phyloP scores from a whole-genome alignment of 1,140 invertebrate species.

The Drosophila ohnishii region DNA sequence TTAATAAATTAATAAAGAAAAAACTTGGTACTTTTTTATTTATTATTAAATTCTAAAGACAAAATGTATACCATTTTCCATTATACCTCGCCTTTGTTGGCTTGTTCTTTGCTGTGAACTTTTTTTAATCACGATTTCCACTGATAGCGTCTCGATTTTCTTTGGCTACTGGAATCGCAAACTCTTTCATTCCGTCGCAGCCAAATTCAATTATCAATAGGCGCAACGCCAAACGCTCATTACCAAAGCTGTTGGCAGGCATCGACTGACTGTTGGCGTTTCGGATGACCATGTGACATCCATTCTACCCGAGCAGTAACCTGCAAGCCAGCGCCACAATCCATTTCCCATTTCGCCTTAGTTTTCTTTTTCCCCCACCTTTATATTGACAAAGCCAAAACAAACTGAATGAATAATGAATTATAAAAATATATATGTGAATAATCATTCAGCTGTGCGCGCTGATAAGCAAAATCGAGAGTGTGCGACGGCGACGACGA shows the following conservation, averaged over 20 bases:
- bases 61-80: no score
- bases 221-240: constrained; percentile 20
- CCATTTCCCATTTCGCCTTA: constrained; percentile 8
- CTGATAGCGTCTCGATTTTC: constrained; percentile 9
- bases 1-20: neutral
- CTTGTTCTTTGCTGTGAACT: neutral
- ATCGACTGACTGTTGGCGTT: constrained; percentile 35
- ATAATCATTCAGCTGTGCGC: constrained; percentile 37
- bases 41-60: no score
- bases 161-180: constrained; percentile 2
- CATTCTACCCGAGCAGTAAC: neutral
- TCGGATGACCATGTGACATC: constrained; percentile 60
- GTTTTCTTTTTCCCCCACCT: constrained; percentile 6
- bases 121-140: neutral
- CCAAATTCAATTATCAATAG: constrained; percentile 16
- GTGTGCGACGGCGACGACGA: neutral
- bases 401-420: constrained; percentile 47
- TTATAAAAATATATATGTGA: constrained; percentile 59
- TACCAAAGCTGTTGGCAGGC: constrained; percentile 30
- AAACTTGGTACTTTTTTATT: neutral
- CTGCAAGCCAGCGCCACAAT: neutral
- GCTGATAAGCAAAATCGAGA: constrained; percentile 48
- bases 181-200: neutral
- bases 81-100: no score
- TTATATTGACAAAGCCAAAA: constrained; percentile 8